phyloP scores from a whole-genome alignment of 2,888 invertebrate species.

The Agriopis marginaria region DNA sequence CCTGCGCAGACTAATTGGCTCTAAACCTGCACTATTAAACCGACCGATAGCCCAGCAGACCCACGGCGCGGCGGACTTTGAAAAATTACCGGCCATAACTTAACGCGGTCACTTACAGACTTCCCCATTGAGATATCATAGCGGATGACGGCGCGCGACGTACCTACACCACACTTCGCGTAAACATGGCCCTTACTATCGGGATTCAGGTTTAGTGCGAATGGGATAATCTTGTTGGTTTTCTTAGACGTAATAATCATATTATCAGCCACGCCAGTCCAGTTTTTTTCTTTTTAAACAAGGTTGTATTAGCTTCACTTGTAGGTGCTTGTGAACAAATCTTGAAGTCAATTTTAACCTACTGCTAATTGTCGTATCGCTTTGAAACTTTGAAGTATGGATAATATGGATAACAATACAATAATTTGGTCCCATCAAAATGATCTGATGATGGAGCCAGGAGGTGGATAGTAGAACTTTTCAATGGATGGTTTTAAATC shows the following conservation, averaged over 20 bases:
- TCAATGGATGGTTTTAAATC: too few species aligned
- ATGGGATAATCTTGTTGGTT: background rate
- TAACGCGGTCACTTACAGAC: constrained; percentile 82
- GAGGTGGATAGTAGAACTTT: too few species aligned
- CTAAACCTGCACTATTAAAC: constrained; percentile 74
- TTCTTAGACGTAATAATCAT: background rate
- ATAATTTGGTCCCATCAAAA: too few species aligned
- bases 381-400: too few species aligned
- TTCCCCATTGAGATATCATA: constrained; percentile 86
- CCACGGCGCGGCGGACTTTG: constrained; percentile 71
- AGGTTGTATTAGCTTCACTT: too few species aligned
- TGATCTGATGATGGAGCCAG: too few species aligned
- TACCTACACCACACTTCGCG: constrained; percentile 60
- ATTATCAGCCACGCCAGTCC: background rate
- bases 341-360: too few species aligned
- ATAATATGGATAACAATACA: too few species aligned
- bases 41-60: constrained; percentile 66
- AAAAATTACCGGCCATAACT: constrained; percentile 81
- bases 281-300: background rate
- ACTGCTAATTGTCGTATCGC: too few species aligned
- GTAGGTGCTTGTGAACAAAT: too few species aligned
- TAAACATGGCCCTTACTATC: constrained; percentile 67
- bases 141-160: constrained; percentile 75
- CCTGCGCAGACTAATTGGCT: constrained; percentile 74
- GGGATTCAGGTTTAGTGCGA: constrained; percentile 10